Percentiles rank a stretch among this genome's conserved stretches.
Conservation (phyloP, 2,797 vertebrate species). For the Tarsius wallacei region DNA sequence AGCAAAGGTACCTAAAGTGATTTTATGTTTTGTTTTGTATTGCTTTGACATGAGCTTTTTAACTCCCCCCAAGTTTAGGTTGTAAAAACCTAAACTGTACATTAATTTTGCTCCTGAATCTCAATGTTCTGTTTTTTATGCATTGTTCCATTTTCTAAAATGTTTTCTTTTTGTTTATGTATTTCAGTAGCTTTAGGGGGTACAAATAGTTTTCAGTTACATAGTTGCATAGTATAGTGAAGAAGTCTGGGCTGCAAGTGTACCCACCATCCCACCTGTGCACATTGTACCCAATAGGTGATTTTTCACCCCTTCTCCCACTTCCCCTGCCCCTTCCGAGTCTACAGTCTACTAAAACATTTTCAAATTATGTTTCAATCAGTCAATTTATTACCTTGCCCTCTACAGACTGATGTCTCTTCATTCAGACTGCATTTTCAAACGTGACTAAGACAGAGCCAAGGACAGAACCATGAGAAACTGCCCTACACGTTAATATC, state of each 20-base stretch:
- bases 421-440: not conserved
- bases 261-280: too few species aligned
- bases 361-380: not conserved
- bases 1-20: not conserved
- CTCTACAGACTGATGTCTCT: not conserved
- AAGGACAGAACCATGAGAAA: not conserved
- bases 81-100: not conserved
- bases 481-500: not conserved
- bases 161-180: not conserved
- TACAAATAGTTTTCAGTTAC: too few species aligned
- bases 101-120: not conserved
- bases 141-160: not conserved
- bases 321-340: too few species aligned
- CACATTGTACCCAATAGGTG: too few species aligned
- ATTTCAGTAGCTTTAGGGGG: too few species aligned
- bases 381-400: not conserved
- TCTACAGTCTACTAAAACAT: not conserved
- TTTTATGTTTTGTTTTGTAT: not conserved
- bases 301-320: too few species aligned
- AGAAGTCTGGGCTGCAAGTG: too few species aligned
- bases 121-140: constrained; percentile 14
- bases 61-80: not conserved
- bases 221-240: too few species aligned
- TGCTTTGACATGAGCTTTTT: constrained; percentile 39
- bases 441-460: not conserved